Evolutionary conservation across 2,113 vertebrate genomes (phyloP).

Genomic region (Nansenia antarctica): DNA sequence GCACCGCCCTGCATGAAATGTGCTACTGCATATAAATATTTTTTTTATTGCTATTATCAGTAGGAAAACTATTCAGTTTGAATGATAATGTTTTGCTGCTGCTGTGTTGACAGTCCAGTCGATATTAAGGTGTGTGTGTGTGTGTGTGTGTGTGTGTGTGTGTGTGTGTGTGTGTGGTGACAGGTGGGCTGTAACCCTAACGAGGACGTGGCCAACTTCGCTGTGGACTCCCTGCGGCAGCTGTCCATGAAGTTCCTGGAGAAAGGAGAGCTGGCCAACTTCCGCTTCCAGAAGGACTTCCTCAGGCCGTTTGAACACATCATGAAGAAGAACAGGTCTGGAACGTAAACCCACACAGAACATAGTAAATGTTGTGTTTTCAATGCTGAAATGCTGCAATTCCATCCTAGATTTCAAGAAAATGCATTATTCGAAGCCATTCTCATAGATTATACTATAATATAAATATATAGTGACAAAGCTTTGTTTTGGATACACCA

Average conservation of each 20-base stretch:
- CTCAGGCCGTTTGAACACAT: slow-evolving; percentile 90
- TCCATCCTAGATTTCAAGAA: too few species aligned
- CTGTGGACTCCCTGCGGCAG: slow-evolving; percentile 88
- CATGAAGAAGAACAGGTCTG: slow-evolving; percentile 89
- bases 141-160: not conserved
- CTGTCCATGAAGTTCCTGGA: slow-evolving; percentile 93
- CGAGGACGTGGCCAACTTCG: slow-evolving; percentile 92
- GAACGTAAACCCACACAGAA: not conserved
- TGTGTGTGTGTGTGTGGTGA: not conserved
- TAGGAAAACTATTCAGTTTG: not conserved
- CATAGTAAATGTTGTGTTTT: not conserved
- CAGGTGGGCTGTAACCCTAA: slow-evolving; percentile 91
- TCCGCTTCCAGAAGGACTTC: slow-evolving; percentile 92
- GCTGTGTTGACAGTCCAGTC: not conserved
- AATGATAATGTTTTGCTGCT: not conserved
- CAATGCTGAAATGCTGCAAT: not conserved
- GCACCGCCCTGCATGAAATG: too few species aligned
- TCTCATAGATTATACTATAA: too few species aligned
- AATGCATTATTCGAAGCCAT: too few species aligned
- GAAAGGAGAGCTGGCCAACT: slow-evolving; percentile 90
- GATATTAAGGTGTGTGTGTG: too few species aligned
- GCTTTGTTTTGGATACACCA: too few species aligned
- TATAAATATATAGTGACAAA: too few species aligned
- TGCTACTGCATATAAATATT: too few species aligned
- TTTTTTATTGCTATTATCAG: not conserved